A percentile compares a stretch with the other conserved stretches of the same genome.
These are phyloP conservation scores for Manis crassicaudata DNA, from an alignment of 2,797 vertebrate genomes.

Conservation along the genomic window DNA sequence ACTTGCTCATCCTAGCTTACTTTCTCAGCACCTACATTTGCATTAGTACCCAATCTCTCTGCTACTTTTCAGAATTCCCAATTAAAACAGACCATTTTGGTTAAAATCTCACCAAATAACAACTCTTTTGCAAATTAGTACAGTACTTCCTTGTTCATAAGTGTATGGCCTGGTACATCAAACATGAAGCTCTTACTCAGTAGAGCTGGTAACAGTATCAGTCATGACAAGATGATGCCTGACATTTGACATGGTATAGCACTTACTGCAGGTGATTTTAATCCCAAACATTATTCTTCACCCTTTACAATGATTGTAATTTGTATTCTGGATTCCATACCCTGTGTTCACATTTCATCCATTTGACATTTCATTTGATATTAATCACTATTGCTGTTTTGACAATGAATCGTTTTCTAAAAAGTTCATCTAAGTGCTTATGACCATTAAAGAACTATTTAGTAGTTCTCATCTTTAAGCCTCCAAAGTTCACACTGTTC, in stretches of 20 bases:
- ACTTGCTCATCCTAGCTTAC: not conserved
- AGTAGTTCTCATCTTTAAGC: not conserved
- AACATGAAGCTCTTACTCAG: not conserved
- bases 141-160: not conserved
- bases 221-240: constrained; percentile 17
- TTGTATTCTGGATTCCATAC: not conserved
- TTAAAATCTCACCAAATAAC: not conserved
- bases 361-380: constrained; percentile 7
- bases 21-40: not conserved
- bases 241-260: not conserved
- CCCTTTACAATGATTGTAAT: not conserved
- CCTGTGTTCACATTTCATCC: not conserved
- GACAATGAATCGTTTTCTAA: not conserved
- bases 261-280: not conserved
- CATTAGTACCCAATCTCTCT: not conserved
- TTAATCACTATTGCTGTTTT: not conserved
- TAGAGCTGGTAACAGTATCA: not conserved
- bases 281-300: not conserved
- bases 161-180: not conserved
- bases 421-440: not conserved
- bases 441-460: not conserved
- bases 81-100: not conserved
- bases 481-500: not conserved
- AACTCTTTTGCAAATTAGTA: not conserved
- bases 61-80: not conserved